Conservation (phyloP, 1,140 invertebrate genomes). For the Tetraneura akinire region DNA sequence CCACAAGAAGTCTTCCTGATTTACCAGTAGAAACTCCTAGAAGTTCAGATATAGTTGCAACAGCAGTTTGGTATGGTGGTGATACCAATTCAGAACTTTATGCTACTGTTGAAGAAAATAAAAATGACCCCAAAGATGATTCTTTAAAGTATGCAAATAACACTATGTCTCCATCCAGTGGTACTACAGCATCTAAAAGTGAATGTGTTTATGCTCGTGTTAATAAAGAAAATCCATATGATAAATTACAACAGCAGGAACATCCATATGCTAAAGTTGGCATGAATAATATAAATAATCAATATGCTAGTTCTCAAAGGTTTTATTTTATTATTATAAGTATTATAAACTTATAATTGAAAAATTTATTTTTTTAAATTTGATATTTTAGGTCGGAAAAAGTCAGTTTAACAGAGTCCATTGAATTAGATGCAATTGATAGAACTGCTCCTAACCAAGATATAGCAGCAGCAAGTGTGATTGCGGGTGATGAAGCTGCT, state of each 20-base stretch:
- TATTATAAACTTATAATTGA: background rate
- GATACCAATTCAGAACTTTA: constrained; percentile 59
- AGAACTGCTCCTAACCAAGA: constrained; percentile 56
- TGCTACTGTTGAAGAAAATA: constrained; percentile 59
- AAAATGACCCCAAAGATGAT: constrained; percentile 51
- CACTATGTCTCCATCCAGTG: constrained; percentile 54
- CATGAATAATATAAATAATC: constrained; percentile 28
- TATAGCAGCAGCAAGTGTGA: constrained; percentile 78
- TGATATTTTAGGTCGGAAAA: background rate
- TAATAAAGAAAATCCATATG: constrained; percentile 58
- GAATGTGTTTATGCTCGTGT: constrained; percentile 55
- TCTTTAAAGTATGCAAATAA: constrained; percentile 55
- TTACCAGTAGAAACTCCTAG: constrained; percentile 56
- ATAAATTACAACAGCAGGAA: constrained; percentile 53
- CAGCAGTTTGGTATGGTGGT: constrained; percentile 53
- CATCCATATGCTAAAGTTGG: constrained; percentile 52
- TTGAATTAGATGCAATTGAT: constrained; percentile 19
- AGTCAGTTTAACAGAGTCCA: constrained; percentile 17
- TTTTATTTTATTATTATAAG: background rate
- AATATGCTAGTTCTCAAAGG: constrained; percentile 31
- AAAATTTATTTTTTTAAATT: constrained; percentile 10
- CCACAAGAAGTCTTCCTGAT: constrained; percentile 58
- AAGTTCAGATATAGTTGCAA: constrained; percentile 35
- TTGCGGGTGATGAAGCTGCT: constrained; percentile 78
- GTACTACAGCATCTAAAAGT: constrained; percentile 37